Conservation (phyloP, 2,797 vertebrate species). For the Chelidonichthys spinosus region DNA sequence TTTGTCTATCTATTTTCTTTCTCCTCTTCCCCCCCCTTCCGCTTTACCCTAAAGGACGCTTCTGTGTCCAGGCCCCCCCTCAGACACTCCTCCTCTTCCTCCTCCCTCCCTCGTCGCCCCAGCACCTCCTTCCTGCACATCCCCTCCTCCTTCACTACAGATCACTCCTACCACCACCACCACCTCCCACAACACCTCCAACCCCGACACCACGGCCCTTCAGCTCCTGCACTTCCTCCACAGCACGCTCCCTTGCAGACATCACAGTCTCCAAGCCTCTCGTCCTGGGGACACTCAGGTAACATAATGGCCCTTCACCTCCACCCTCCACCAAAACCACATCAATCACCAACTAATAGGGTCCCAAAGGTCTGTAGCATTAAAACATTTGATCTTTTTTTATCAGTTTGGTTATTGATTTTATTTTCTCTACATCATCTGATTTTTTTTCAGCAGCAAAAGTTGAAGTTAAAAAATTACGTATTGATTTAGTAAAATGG, state of each 20-base stretch:
- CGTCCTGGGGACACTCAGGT: constrained; percentile 75
- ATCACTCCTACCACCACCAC: constrained; percentile 74
- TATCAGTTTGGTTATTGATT: background rate
- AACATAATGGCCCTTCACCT: constrained; percentile 53
- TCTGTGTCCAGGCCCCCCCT: constrained; percentile 53
- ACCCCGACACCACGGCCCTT: constrained; percentile 44
- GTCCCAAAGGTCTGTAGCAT: background rate
- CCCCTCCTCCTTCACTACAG: constrained; percentile 73
- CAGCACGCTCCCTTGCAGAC: constrained; percentile 62
- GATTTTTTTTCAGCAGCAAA: constrained; percentile 1
- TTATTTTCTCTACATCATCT: too few species aligned
- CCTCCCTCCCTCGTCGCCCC: constrained; percentile 46
- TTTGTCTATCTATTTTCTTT: background rate
- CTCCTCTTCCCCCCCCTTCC: constrained; percentile 48
- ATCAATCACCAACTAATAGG: background rate
- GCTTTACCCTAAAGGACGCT: constrained; percentile 70
- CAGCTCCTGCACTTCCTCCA: constrained; percentile 60
- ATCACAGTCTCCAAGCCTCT: constrained; percentile 46
- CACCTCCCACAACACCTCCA: constrained; percentile 62
- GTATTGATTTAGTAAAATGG: background rate
- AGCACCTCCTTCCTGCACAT: constrained; percentile 87
- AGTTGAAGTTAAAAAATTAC: background rate
- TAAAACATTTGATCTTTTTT: background rate
- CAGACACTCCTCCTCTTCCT: constrained; percentile 57
- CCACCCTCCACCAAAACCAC: background rate